Evolutionary conservation across 2,113 vertebrate genomes (phyloP), one percentile per base, ranked within the genome.

Genomic region (Cyanoliseus patagonus): DNA sequence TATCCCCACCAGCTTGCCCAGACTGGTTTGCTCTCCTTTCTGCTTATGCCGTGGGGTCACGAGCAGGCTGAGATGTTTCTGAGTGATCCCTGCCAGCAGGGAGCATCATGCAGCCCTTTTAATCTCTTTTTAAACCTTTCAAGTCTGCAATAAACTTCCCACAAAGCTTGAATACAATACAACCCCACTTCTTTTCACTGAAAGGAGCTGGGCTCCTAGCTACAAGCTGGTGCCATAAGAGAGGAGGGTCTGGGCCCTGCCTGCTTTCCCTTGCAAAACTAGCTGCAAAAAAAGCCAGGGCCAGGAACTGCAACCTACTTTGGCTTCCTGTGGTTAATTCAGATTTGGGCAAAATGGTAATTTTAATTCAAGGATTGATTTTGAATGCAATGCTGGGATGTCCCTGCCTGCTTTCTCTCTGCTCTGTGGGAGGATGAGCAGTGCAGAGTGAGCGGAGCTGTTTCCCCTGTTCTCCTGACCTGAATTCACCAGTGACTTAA

Each of bases 191-290:
- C 46, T 73, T 74, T 37, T 76, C 74, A 31, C 7, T 3, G n/a
- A 27, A 20, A 46, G 51, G 33, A 55, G 25, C 68, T 86, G 53
- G 24, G 31, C 53, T 86, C 44, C 63, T 62, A 41, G 59, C 53
- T 84, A 37, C 0, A 0, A 81, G 61, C 20, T 0, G 1, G 31
- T 17, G 22, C 35, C 46, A 41, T 0, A 0, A 18, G 52, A 75
- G 37, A 74, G 73, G 31, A 42, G 49, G 49, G 42, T 8, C 42
- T 51, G 16, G n/a, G 17, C 67, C 63, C 59, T 73, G 27, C 79
- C 46, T 81, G 53, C 6, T 51, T 39, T 17, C 39, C 27, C n/a
- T 51, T 59, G 57, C 33, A 59, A 59, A 59, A 35, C 57, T 59
- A 59, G 33, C 33, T 59, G 57, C 57, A 23, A 14, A 35, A 35